Conservation (phyloP, 53 echinoderm and acorn worm species). For the Mesocentrotus franciscanus region DNA sequence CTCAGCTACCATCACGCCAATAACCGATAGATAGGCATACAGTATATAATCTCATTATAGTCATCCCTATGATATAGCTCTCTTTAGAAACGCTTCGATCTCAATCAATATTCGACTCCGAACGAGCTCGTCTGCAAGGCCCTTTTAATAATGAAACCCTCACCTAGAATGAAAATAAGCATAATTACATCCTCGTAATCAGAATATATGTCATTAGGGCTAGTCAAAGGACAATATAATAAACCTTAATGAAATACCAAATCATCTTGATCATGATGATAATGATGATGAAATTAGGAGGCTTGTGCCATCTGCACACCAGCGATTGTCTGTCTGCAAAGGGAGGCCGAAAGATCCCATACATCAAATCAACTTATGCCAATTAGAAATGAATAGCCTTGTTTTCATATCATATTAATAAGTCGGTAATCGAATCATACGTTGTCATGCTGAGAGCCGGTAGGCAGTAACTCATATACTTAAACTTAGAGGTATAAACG, state of each 20-base stretch:
- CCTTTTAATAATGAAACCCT: slow-evolving; percentile 12
- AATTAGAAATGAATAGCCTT: slow-evolving; percentile 17
- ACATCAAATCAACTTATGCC: not conserved
- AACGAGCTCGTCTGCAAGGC: not conserved
- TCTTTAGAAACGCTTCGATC: not conserved
- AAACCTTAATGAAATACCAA: slow-evolving; percentile 21
- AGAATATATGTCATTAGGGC: not conserved
- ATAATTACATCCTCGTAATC: slow-evolving; percentile 54
- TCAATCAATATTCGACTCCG: slow-evolving; percentile 12
- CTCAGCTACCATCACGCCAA: not conserved
- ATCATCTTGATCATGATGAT: slow-evolving; percentile 9
- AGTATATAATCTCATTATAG: slow-evolving; percentile 40
- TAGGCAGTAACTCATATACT: no score
- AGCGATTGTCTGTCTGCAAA: not conserved
- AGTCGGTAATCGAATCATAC: not conserved
- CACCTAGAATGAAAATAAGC: slow-evolving; percentile 14
- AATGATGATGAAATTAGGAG: slow-evolving; percentile 48
- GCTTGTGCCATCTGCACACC: slow-evolving; percentile 24
- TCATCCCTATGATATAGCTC: slow-evolving; percentile 3
- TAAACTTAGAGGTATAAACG: no score
- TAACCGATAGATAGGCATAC: not conserved
- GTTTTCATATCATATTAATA: slow-evolving; percentile 40
- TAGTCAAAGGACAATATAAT: not conserved
- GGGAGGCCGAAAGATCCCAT: not conserved
- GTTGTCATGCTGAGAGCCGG: no score